These are phyloP conservation scores for Ectobius pallidus DNA, from an alignment of 2,888 invertebrate genomes.

Conservation along the genomic window DNA sequence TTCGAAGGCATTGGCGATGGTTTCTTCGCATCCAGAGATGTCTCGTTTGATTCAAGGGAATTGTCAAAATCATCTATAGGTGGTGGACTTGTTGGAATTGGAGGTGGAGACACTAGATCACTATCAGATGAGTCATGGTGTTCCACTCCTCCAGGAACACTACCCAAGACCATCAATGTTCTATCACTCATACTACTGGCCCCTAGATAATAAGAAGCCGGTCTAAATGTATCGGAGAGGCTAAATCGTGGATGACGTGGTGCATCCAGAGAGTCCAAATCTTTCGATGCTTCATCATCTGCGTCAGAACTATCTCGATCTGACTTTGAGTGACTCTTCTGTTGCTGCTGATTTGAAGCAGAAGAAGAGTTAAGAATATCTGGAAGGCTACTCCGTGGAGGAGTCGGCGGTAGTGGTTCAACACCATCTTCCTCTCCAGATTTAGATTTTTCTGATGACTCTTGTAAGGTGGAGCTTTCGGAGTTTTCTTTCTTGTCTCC, in stretches of 20 bases:
- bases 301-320: slow-evolving; percentile 73
- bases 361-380: slow-evolving; percentile 64
- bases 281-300: slow-evolving; percentile 82
- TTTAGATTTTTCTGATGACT: slow-evolving; percentile 9
- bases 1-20: slow-evolving; percentile 43
- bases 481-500: slow-evolving; percentile 44
- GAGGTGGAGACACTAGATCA: slow-evolving; percentile 79
- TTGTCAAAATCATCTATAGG: slow-evolving; percentile 74
- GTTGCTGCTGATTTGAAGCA: slow-evolving; percentile 34
- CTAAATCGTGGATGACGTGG: slow-evolving; percentile 80
- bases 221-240: slow-evolving; percentile 85
- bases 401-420: slow-evolving; percentile 49
- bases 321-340: background rate
- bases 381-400: slow-evolving; percentile 58
- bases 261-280: slow-evolving; percentile 68
- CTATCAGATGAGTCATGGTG: slow-evolving; percentile 81
- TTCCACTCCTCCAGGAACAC: slow-evolving; percentile 56
- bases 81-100: slow-evolving; percentile 76
- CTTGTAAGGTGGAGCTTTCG: slow-evolving; percentile 4
- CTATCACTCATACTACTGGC: slow-evolving; percentile 57
- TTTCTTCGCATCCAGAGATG: slow-evolving; percentile 49
- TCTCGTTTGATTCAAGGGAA: slow-evolving; percentile 53
- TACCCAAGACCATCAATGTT: slow-evolving; percentile 42
- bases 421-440: slow-evolving; percentile 33
- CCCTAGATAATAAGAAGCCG: slow-evolving; percentile 85